Base-by-base conservation (phyloP, 1,140 invertebrate genomes). In the Cyphomyrmex costatus region DNA sequence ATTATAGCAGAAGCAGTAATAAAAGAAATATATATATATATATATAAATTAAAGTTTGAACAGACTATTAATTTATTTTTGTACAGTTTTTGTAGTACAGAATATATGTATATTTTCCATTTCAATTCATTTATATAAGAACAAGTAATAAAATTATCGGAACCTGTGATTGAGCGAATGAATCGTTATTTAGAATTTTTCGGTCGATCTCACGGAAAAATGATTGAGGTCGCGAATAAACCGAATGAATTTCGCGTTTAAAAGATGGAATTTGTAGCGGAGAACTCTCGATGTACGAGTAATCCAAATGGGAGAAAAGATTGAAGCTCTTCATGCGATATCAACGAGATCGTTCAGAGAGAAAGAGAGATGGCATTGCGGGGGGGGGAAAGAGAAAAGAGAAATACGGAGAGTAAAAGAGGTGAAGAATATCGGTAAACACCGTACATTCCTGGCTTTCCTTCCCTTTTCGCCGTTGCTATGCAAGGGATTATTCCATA, bases 401-500 rank as follows among this genome's bases (percentile, higher is more conserved):
- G 53, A 33, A 70, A 30, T n/a, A 46, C 30, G 66, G 46, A 36
- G 24, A 84, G 84, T 63, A 71, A 86, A 71, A 87, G 89, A 87
- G 77, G 89, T 84, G 73, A 87, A 93, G 90, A 89, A 92, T 95
- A 93, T 94, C 92, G 93, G 93, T 93, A 93, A 94, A 95, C 91
- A 94, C 90, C 86, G 89, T 89, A 68, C 60, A 87, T 88, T 92
- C 85, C 61, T 86, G 90, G 88, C 68, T 86, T 86, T 93, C 87
- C 86, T 79, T 92, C 87, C 85, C 84, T 73, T 91, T 89, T 86
- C 60, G 42, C 63, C 74, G 87, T 91, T 86, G 36, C 65, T 91
- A 65, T 83, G 71, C 84, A 51, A 86, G 90, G 91, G 92, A 94
- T 94, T 93, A 93, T 94, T 92, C 91, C 88, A 92, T 94, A 94